Evolutionary conservation across 2,888 invertebrate genomes (phyloP).

Genomic region (Seladonia tumulorum): DNA sequence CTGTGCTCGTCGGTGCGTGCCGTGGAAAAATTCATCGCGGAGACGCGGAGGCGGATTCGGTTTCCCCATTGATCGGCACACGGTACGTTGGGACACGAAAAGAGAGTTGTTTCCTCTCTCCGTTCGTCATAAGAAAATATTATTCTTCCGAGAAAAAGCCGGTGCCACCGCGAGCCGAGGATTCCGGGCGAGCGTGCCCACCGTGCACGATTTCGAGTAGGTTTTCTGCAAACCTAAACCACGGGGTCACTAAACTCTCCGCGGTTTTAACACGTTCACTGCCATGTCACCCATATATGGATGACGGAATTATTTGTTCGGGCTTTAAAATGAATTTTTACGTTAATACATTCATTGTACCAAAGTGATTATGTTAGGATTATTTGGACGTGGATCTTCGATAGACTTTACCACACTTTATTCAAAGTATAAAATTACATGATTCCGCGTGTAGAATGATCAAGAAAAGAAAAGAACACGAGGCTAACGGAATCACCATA

Average conservation of each 20-base stretch:
- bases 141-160: conserved; percentile 70
- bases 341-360: too few species aligned
- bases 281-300: too few species aligned
- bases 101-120: conserved; percentile 60
- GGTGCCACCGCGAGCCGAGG: conserved; percentile 37
- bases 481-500: too few species aligned
- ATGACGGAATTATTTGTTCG: too few species aligned
- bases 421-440: too few species aligned
- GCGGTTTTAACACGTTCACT: too few species aligned
- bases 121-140: conserved; percentile 71
- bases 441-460: too few species aligned
- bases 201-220: conserved; percentile 19
- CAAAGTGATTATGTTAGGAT: too few species aligned
- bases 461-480: too few species aligned
- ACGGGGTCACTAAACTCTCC: background rate
- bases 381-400: too few species aligned
- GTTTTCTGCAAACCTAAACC: conserved; percentile 39
- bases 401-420: too few species aligned
- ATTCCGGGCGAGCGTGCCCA: conserved; percentile 41
- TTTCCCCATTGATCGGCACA: conserved; percentile 67
- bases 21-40: conserved; percentile 74
- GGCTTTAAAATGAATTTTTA: too few species aligned
- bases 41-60: conserved; percentile 68
- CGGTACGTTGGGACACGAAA: conserved; percentile 57
- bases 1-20: conserved; percentile 73